Percentiles rank a stretch among this genome's conserved stretches.
phyloP scores from a whole-genome alignment of 1,140 invertebrate species.

The Hylaeus volcanicus region DNA sequence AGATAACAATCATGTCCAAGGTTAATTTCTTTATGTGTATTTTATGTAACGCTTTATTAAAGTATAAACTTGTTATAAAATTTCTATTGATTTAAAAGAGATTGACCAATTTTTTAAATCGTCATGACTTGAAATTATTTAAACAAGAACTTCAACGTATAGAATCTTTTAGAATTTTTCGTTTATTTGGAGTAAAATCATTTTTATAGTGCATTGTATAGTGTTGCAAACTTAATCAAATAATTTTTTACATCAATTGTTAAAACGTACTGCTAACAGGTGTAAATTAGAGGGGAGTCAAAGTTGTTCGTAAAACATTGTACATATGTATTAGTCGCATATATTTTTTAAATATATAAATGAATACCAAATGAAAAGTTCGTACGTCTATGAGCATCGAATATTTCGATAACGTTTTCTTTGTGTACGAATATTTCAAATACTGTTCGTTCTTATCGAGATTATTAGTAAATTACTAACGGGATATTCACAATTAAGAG shows the following conservation, averaged over 20 bases:
- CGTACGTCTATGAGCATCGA: background rate
- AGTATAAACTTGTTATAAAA: too few relatives aligned
- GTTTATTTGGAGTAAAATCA: background rate
- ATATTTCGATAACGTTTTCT: background rate
- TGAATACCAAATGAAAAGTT: background rate
- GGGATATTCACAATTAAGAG: constrained; percentile 30
- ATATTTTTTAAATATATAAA: background rate
- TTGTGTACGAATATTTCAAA: background rate
- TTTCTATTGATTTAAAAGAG: too few relatives aligned
- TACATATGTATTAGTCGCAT: background rate
- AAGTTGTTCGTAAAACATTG: background rate
- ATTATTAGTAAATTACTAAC: constrained; percentile 28
- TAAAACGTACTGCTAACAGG: background rate
- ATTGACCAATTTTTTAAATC: background rate
- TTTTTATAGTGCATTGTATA: background rate
- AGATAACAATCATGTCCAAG: constrained; percentile 19
- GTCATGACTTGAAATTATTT: background rate
- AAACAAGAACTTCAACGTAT: background rate
- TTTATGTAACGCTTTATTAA: too few relatives aligned
- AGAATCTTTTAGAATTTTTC: background rate
- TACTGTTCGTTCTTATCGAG: background rate
- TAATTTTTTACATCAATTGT: background rate
- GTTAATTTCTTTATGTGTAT: background rate
- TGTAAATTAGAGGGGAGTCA: background rate
- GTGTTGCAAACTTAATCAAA: background rate